Evolutionary conservation across 2,888 invertebrate species (phyloP).

Genomic region (Hypomecis punctinalis): DNA sequence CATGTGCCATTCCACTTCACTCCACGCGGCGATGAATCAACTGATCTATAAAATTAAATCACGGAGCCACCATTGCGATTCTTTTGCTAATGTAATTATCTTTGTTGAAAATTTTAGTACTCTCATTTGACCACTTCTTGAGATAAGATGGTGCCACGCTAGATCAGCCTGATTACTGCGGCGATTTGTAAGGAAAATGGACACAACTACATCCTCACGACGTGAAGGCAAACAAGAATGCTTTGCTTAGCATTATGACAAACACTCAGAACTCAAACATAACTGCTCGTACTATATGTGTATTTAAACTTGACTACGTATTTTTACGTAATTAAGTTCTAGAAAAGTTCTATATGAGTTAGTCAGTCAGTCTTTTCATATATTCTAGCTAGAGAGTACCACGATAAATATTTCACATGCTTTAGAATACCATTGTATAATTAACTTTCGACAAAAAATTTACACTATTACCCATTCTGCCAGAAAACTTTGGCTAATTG

Average conservation of each 20-base stretch:
- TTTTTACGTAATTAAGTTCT: neutral
- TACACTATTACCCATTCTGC: too few relatives aligned
- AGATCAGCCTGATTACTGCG: constrained; percentile 24
- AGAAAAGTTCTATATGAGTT: neutral
- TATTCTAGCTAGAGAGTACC: too few relatives aligned
- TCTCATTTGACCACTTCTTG: neutral
- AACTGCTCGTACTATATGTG: neutral
- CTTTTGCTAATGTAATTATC: neutral
- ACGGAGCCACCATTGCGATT: neutral
- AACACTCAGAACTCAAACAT: constrained; percentile 23
- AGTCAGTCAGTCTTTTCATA: too few relatives aligned
- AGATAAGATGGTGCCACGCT: constrained; percentile 5
- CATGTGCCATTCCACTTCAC: constrained; percentile 33
- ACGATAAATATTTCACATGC: too few relatives aligned
- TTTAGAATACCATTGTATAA: too few relatives aligned
- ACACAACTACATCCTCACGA: constrained; percentile 2
- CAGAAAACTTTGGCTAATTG: too few relatives aligned
- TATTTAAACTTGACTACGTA: neutral
- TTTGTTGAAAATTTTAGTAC: neutral
- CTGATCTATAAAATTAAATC: neutral
- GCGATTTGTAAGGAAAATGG: constrained; percentile 40
- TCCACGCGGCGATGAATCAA: neutral
- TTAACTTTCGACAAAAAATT: too few relatives aligned
- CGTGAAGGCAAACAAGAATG: constrained; percentile 40
- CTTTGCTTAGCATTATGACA: constrained; percentile 27